Base-by-base conservation (phyloP, 2,888 invertebrate genomes). In the Hyposoter dolosus region DNA sequence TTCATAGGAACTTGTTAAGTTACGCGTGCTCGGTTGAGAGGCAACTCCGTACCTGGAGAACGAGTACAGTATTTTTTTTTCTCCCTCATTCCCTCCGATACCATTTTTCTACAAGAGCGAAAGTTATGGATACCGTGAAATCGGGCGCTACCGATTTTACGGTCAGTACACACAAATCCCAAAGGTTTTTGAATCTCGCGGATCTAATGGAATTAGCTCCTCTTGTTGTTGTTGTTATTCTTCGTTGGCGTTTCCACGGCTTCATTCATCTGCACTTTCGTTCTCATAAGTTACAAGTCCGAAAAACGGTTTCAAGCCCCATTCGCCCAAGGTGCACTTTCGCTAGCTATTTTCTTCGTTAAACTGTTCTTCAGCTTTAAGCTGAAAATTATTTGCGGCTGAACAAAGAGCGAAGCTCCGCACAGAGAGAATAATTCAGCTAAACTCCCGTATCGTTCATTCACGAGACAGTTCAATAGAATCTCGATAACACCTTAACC, bases 1-100 rank as follows among this genome's bases (percentile, higher is more conserved):
- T 85, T 82, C 82, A 85, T 82, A 68, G 74, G 35, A 69, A 75
- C 78, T 85, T 82, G 85, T 85, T 85, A 82, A 82, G 47, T 53
- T 28, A 63, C 74, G 72, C 65, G 77, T 71, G 80, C 65, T 43
- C 47, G 32, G 53, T 74, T 47, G 84, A 81, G 56, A 60, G 28
- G 60, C 78, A 78, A 75, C 74, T 78, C 69, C 53, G 78, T 69
- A 63, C 35, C 50, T 35, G 23, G 63, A 75, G 63, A 63, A 79
- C 66, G 32, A 76, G 63, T 68, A 17, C 12, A 40, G 72, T 40
- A 60, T 74, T 66, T 56, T 83, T 56, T 83, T 56, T 19, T 12
- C 47, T 43, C 12, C 19, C 43, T 35, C 65, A 69, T 45, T 43
- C 43, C 17, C 47, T 47, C n/a, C n/a, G 17, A 43, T 40, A 76